These are phyloP conservation scores for Oryzias sinensis DNA, from an alignment of 2,797 vertebrate genomes.

Conservation along the genomic window DNA sequence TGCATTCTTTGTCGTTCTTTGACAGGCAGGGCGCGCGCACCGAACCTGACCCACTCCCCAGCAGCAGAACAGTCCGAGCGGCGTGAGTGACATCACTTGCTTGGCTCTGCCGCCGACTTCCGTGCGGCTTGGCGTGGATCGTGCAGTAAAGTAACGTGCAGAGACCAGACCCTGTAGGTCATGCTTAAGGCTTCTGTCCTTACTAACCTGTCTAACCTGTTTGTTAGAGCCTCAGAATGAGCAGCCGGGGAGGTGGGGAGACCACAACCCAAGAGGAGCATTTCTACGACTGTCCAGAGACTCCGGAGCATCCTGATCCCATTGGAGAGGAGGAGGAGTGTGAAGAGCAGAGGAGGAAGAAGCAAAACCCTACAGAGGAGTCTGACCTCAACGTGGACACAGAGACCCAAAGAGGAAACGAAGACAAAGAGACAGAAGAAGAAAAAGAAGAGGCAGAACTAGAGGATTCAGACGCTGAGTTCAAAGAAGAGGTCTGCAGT, in stretches of 20 bases:
- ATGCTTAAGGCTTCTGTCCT: too few species aligned
- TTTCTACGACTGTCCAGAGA: conserved; percentile 86
- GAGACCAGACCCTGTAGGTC: too few species aligned
- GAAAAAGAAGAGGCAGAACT: conserved; percentile 22
- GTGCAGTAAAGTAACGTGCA: too few species aligned
- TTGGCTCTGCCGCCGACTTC: too few species aligned
- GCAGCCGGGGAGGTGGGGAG: conserved; percentile 3
- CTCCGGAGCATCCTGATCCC: conserved; percentile 51
- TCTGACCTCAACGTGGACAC: too few species aligned
- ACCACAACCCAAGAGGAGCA: conserved; percentile 3
- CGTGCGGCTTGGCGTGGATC: too few species aligned
- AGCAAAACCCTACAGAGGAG: too few species aligned
- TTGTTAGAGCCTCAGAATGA: conserved; percentile 34
- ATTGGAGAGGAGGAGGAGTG: background rate
- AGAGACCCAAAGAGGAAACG: background rate
- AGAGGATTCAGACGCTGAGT: conserved; percentile 53
- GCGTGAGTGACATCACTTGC: too few species aligned
- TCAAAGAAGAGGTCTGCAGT: conserved; percentile 61
- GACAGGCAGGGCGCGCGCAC: too few species aligned
- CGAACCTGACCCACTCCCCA: too few species aligned
- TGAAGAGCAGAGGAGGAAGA: background rate
- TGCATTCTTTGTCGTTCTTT: too few species aligned
- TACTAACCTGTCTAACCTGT: background rate
- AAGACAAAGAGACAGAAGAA: conserved; percentile 5
- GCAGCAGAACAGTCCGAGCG: too few species aligned